phyloP scores from a whole-genome alignment of 2,888 invertebrate species.

The Schizotus pectinicornis region DNA sequence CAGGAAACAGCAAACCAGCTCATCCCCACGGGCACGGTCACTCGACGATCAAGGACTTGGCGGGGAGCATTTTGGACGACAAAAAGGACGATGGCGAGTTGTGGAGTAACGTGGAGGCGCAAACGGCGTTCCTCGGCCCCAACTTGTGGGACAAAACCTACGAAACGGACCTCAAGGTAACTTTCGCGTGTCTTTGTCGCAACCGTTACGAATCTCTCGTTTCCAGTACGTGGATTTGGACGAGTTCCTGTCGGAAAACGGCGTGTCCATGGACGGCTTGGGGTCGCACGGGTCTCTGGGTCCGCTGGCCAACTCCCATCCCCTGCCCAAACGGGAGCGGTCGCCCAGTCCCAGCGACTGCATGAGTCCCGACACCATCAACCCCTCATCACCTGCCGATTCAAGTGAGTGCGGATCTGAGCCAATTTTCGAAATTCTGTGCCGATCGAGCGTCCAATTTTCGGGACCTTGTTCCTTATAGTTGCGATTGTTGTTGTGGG shows the following conservation, averaged over 20 bases:
- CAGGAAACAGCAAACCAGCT: slow-evolving; percentile 59
- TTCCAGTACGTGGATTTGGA: slow-evolving; percentile 94
- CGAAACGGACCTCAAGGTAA: slow-evolving; percentile 95
- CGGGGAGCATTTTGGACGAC: slow-evolving; percentile 62
- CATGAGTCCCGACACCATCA: slow-evolving; percentile 87
- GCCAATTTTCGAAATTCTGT: no score
- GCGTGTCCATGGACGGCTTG: slow-evolving; percentile 83
- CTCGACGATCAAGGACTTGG: slow-evolving; percentile 58
- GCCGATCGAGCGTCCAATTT: no score
- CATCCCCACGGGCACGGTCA: slow-evolving; percentile 58
- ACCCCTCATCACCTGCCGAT: slow-evolving; percentile 88
- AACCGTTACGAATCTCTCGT: slow-evolving; percentile 1
- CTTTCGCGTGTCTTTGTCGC: no score
- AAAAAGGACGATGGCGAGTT: slow-evolving; percentile 85
- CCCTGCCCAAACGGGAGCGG: slow-evolving; percentile 84
- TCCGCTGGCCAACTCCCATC: slow-evolving; percentile 66
- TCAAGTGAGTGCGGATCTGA: slow-evolving; percentile 70
- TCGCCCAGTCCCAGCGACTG: slow-evolving; percentile 88
- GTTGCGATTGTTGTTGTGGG: no score
- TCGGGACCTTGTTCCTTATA: not conserved
- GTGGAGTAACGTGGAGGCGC: slow-evolving; percentile 86
- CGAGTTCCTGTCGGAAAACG: slow-evolving; percentile 95
- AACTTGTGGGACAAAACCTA: slow-evolving; percentile 97
- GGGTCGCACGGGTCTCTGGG: slow-evolving; percentile 65
- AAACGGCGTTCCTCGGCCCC: slow-evolving; percentile 94